Conservation (phyloP, 1,140 invertebrate species). For the Amphibalanus amphitrite region DNA sequence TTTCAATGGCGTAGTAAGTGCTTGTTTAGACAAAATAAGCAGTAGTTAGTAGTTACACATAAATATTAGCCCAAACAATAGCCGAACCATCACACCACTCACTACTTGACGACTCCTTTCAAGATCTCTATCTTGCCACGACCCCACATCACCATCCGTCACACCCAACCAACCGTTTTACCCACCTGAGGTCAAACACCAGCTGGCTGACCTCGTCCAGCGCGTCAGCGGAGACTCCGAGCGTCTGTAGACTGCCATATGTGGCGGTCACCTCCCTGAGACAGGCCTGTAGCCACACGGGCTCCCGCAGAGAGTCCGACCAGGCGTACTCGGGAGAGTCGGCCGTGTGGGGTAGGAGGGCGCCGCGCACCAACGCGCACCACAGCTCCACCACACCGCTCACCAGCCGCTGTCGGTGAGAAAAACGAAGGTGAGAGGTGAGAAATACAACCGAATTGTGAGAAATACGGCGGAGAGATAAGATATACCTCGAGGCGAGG, state of each 20-base stretch:
- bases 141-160: too few species aligned
- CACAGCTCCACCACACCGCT: conserved; percentile 44
- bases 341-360: conserved; percentile 40
- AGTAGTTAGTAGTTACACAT: too few species aligned
- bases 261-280: conserved; percentile 48
- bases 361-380: conserved; percentile 41
- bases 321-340: conserved; percentile 26
- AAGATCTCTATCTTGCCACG: too few species aligned
- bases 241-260: conserved; percentile 45
- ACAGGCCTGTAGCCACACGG: conserved; percentile 60
- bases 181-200: conserved; percentile 58
- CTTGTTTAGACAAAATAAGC: too few species aligned
- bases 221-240: conserved; percentile 63
- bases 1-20: too few species aligned
- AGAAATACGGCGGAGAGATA: too few species aligned
- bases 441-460: too few species aligned
- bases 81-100: too few species aligned
- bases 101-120: too few species aligned
- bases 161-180: not conserved
- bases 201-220: conserved; percentile 64
- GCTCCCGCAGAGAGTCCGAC: conserved; percentile 19
- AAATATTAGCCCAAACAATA: too few species aligned
- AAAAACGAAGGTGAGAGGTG: too few species aligned
- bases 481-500: too few species aligned
- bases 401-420: conserved; percentile 36